Evolutionary conservation across 2,113 vertebrate species (phyloP).

Genomic region (Chelonoidis abingdonii): DNA sequence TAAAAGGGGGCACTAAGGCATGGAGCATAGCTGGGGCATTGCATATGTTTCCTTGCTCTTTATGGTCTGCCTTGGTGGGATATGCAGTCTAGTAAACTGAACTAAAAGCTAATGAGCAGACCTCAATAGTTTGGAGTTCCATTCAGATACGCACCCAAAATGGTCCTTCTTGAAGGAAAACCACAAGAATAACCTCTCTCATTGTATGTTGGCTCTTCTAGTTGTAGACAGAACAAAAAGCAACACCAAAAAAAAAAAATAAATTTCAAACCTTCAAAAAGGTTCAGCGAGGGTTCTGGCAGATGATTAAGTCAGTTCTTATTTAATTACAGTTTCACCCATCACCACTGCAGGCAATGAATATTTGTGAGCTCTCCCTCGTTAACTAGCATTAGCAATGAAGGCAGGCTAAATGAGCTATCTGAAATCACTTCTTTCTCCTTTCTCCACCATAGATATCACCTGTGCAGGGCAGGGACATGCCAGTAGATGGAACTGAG

Average conservation of each 20-base stretch:
- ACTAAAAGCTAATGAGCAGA: not conserved
- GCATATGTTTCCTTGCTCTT: not conserved
- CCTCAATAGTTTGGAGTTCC: not conserved
- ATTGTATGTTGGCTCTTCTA: not conserved
- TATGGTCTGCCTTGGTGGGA: not conserved
- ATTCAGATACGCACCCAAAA: not conserved
- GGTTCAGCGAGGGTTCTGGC: not conserved
- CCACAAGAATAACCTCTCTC: not conserved
- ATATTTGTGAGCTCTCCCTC: not conserved
- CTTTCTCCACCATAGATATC: not conserved
- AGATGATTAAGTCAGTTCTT: not conserved
- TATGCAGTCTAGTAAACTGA: fast-evolving
- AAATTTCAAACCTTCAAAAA: not conserved
- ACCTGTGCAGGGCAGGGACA: not conserved
- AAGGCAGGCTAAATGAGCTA: not conserved
- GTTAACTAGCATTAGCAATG: not conserved
- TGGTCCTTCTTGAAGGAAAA: not conserved
- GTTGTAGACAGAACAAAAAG: not conserved
- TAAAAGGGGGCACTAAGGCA: not conserved
- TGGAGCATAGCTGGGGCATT: not conserved
- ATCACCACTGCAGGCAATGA: not conserved
- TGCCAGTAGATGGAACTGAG: not conserved
- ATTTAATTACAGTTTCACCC: not conserved
- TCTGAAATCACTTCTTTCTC: not conserved
- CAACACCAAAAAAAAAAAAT: not conserved